Conservation (phyloP, 2,888 invertebrate species). For the Drosophila maculinotata region DNA sequence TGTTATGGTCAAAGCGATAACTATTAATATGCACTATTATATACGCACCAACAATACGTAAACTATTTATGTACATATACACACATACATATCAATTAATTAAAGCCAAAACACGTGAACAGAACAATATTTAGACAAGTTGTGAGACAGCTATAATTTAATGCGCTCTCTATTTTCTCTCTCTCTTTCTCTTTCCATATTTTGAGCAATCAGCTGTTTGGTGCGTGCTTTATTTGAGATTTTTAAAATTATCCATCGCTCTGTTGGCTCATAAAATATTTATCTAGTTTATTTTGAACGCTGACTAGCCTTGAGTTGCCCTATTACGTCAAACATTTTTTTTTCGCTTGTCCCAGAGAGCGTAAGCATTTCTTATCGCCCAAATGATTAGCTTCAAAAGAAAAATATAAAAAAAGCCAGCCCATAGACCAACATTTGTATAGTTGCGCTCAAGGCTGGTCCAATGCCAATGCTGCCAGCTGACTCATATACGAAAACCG, state of each 20-base stretch:
- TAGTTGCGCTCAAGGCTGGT: constrained; percentile 29
- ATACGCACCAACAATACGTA: neutral
- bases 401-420: constrained; percentile 1
- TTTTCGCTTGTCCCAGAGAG: constrained; percentile 11
- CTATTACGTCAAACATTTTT: constrained; percentile 48
- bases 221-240: constrained; percentile 27
- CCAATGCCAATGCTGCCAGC: constrained; percentile 13
- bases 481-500: constrained; percentile 46
- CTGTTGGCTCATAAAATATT: constrained; percentile 34
- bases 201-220: constrained; percentile 42
- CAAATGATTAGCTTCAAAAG: constrained; percentile 27
- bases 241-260: constrained; percentile 28
- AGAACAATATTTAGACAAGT: constrained; percentile 6
- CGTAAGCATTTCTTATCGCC: constrained; percentile 33
- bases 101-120: constrained; percentile 19
- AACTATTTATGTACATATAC: constrained; percentile 2
- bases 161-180: neutral
- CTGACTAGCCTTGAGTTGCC: constrained; percentile 33
- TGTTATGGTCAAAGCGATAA: constrained; percentile 12
- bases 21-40: neutral
- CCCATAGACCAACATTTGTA: constrained; percentile 17
- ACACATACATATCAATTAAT: constrained; percentile 14
- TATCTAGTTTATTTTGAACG: constrained; percentile 21
- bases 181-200: neutral
- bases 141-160: neutral